phyloP scores from a whole-genome alignment of 2,888 invertebrate genomes.

The Drosophila niveifrons region DNA sequence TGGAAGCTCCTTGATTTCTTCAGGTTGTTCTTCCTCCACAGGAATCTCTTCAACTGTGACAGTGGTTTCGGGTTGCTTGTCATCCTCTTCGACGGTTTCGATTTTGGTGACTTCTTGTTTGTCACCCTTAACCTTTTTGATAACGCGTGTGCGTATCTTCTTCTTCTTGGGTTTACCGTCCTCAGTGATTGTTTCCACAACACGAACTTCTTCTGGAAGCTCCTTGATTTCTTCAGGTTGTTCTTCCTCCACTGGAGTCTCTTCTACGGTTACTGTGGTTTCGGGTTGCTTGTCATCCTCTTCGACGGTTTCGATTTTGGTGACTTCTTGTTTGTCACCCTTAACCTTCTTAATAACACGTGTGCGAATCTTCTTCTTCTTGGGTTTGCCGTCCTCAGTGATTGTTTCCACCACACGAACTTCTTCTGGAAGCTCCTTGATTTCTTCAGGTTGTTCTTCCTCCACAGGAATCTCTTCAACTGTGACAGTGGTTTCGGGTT shows the following conservation, averaged over 20 bases:
- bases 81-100: slow-evolving; percentile 62
- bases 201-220: slow-evolving; percentile 48
- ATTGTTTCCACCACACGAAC: slow-evolving; percentile 45
- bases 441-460: slow-evolving; percentile 5
- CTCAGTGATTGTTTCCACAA: slow-evolving; percentile 40
- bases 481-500: slow-evolving; percentile 22
- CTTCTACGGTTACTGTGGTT: slow-evolving; percentile 49
- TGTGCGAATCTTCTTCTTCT: slow-evolving; percentile 53
- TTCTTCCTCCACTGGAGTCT: slow-evolving; percentile 30
- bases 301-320: slow-evolving; percentile 55
- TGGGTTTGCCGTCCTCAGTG: slow-evolving; percentile 46
- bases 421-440: slow-evolving; percentile 43
- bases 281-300: slow-evolving; percentile 49
- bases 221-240: slow-evolving; percentile 32
- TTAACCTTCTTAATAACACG: slow-evolving; percentile 54
- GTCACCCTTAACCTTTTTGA: slow-evolving; percentile 62
- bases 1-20: slow-evolving; percentile 6
- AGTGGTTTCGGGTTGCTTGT: slow-evolving; percentile 52
- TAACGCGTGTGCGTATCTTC: slow-evolving; percentile 60
- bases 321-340: slow-evolving; percentile 57
- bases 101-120: slow-evolving; percentile 65
- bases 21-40: slow-evolving; percentile 13
- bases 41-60: slow-evolving; percentile 56
- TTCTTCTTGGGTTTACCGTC: slow-evolving; percentile 53
- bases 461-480: slow-evolving; percentile 16